Evolutionary conservation across 2,888 invertebrate species (phyloP).

Genomic region (Pollenia amentaria): DNA sequence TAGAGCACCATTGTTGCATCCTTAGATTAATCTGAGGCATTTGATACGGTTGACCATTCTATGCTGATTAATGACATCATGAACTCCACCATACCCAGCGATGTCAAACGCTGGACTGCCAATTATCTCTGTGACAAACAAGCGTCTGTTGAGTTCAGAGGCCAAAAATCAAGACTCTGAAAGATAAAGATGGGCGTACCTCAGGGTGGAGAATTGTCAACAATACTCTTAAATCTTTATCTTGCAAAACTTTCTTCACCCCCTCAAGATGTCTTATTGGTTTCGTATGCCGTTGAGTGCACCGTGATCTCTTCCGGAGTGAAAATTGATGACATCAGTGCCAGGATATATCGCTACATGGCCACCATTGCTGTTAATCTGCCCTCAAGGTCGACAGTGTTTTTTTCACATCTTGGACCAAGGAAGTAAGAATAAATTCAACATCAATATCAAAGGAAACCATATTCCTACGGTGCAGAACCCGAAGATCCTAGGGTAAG

Average conservation of each 20-base stretch:
- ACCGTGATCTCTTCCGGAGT: too few relatives aligned
- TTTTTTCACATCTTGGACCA: too few relatives aligned
- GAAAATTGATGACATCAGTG: too few relatives aligned
- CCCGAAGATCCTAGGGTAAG: too few relatives aligned
- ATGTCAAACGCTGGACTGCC: constrained; percentile 6
- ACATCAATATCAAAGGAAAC: too few relatives aligned
- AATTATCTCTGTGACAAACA: constrained; percentile 14
- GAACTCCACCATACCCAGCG: constrained; percentile 16
- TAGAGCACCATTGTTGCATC: constrained; percentile 2
- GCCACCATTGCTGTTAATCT: too few relatives aligned
- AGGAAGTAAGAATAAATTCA: too few relatives aligned
- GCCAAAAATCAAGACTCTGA: neutral
- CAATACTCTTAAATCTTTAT: neutral
- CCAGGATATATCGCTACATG: too few relatives aligned
- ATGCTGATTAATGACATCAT: constrained; percentile 3
- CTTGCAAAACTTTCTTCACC: neutral
- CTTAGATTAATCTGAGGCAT: constrained; percentile 2
- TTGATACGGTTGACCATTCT: constrained; percentile 1
- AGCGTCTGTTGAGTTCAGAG: constrained; percentile 8
- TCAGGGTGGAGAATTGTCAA: neutral
- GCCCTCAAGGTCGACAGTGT: too few relatives aligned
- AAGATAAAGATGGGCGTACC: constrained; percentile 10
- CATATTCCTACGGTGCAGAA: too few relatives aligned
- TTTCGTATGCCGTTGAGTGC: too few relatives aligned
- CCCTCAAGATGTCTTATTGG: too few relatives aligned